Percentiles rank a stretch among this genome's conserved stretches.
These are phyloP conservation scores for Pandemis cinnamomeana DNA, from an alignment of 2,888 invertebrate species.

Conservation along the genomic window DNA sequence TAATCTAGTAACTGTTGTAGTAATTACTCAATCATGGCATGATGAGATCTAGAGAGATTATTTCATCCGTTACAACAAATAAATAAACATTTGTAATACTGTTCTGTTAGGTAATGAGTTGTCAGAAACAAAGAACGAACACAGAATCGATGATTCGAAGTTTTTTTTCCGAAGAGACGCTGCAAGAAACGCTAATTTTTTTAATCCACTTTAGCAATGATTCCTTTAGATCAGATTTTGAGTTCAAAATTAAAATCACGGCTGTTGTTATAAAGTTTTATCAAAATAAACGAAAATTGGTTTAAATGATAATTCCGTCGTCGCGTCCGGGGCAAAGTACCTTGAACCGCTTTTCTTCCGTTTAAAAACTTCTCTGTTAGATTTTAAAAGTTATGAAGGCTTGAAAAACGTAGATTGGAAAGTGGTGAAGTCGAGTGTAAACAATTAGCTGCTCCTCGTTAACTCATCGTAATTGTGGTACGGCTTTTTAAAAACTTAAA, in stretches of 20 bases:
- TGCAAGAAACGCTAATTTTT: too few species aligned
- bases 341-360: conserved; percentile 4
- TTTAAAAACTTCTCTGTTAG: conserved; percentile 30
- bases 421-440: conserved; percentile 21
- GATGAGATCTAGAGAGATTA: not conserved
- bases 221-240: too few species aligned
- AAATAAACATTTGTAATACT: not conserved
- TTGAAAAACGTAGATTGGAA: conserved; percentile 6
- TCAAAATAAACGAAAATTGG: too few species aligned
- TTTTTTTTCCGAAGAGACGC: too few species aligned
- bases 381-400: conserved; percentile 27
- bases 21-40: conserved; percentile 26
- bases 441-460: conserved; percentile 23
- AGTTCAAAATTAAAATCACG: not conserved
- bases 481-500: too few species aligned
- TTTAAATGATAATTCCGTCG: not conserved
- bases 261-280: not conserved
- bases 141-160: too few species aligned
- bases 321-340: not conserved
- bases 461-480: not conserved
- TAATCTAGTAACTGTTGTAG: conserved; percentile 7
- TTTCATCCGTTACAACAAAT: not conserved
- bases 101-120: too few species aligned
- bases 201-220: too few species aligned
- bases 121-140: too few species aligned